Conservation (phyloP, 2,888 invertebrate species). For the Sphecodes monilicornis region DNA sequence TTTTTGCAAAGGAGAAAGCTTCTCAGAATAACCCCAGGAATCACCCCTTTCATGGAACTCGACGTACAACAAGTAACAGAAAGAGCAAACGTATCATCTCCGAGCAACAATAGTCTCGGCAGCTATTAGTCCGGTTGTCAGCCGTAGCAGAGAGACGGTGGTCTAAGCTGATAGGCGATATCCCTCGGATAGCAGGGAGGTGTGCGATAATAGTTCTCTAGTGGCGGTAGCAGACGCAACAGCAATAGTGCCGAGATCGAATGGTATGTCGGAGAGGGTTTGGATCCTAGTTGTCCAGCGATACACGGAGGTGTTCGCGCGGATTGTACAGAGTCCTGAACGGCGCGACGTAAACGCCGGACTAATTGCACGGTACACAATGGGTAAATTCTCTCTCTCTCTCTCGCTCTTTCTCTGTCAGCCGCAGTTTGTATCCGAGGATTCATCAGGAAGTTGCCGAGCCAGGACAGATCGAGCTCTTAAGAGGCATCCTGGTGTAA, state of each 20-base stretch:
- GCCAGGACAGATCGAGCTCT: background rate
- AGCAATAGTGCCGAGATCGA: background rate
- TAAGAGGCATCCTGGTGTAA: no score
- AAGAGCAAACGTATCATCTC: background rate
- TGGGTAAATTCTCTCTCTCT: constrained; percentile 20
- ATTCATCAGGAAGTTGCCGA: background rate
- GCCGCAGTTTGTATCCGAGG: background rate
- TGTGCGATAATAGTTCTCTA: constrained; percentile 28
- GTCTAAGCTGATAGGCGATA: constrained; percentile 1
- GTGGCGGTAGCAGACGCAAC: background rate
- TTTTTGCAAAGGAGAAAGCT: no score
- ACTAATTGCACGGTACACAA: constrained; percentile 59
- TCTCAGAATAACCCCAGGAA: no score
- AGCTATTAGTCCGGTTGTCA: background rate
- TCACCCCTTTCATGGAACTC: no score
- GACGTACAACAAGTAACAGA: no score
- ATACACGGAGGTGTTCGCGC: constrained; percentile 33
- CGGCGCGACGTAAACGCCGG: constrained; percentile 52
- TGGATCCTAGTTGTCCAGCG: constrained; percentile 13
- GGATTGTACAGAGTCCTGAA: constrained; percentile 44
- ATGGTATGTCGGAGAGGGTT: constrained; percentile 11
- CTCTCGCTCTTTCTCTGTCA: background rate
- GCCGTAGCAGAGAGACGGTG: background rate
- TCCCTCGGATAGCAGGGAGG: background rate
- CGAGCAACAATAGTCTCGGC: background rate